phyloP scores from a whole-genome alignment of 2,113 vertebrate genomes.

The Ifrita kowaldi region DNA sequence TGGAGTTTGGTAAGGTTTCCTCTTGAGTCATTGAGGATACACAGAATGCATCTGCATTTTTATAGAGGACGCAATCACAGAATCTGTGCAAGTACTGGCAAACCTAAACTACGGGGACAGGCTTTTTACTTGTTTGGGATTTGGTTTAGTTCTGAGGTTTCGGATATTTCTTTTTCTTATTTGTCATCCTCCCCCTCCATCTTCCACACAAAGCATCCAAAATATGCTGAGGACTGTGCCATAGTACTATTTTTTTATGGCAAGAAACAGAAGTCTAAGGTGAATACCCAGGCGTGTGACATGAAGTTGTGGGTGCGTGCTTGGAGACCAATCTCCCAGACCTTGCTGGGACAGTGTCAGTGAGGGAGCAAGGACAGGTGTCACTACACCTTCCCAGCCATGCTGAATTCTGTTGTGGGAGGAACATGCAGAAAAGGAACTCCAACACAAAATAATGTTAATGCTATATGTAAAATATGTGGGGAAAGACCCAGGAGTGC shows the following conservation, averaged over 20 bases:
- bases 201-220: not conserved
- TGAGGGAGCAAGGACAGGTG: not conserved
- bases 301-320: fast-evolving
- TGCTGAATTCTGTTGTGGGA: not conserved
- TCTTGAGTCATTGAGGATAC: not conserved
- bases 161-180: not conserved
- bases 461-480: not conserved
- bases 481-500: not conserved
- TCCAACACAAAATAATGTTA: not conserved
- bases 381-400: not conserved
- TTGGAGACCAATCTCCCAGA: not conserved
- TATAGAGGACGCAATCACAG: not conserved
- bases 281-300: not conserved
- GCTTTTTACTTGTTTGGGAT: not conserved
- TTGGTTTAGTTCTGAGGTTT: not conserved
- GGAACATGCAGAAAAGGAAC: not conserved
- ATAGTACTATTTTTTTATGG: not conserved
- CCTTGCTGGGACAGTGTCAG: not conserved
- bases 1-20: not conserved
- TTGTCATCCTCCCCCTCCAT: fast-evolving
- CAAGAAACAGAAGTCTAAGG: not conserved
- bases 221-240: not conserved
- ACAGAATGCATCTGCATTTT: not conserved
- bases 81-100: not conserved
- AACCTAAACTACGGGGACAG: fast-evolving